A percentile compares a stretch with the other conserved stretches of the same genome.
Evolutionary conservation across 2,888 invertebrate species (phyloP).

Genomic region (Eutolmus rufibarbis): DNA sequence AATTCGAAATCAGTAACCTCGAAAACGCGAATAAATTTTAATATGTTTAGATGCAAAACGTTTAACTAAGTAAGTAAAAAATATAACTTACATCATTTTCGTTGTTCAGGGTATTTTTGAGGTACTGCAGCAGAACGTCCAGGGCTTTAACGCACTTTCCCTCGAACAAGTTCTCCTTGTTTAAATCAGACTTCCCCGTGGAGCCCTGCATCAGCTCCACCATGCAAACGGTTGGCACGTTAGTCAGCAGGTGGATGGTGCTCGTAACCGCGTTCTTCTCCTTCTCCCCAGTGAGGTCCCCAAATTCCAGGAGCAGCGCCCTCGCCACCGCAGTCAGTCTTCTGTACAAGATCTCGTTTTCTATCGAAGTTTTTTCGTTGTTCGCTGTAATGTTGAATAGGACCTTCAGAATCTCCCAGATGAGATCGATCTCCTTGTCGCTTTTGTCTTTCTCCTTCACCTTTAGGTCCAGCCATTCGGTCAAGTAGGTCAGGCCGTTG

Average conservation of each 20-base stretch:
- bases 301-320: constrained; percentile 68
- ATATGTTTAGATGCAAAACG: no score
- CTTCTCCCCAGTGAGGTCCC: constrained; percentile 63
- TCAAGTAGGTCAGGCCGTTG: constrained; percentile 74
- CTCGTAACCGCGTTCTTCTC: constrained; percentile 77
- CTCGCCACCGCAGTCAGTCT: constrained; percentile 77
- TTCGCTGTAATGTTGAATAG: constrained; percentile 77
- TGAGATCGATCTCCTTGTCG: constrained; percentile 70
- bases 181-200: constrained; percentile 42
- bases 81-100: constrained; percentile 51
- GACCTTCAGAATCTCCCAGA: constrained; percentile 78
- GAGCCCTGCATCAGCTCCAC: constrained; percentile 67
- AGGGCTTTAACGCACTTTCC: constrained; percentile 81
- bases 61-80: not conserved
- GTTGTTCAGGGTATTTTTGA: constrained; percentile 52
- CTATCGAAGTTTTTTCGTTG: constrained; percentile 64
- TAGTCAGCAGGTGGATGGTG: constrained; percentile 82
- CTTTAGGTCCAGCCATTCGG: constrained; percentile 72
- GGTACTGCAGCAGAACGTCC: constrained; percentile 70
- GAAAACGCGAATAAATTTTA: no score
- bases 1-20: no score
- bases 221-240: constrained; percentile 79
- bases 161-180: constrained; percentile 68
- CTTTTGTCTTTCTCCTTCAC: constrained; percentile 64
- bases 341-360: constrained; percentile 75